Evolutionary conservation across 2,888 invertebrate species (phyloP), one percentile per base, ranked within the genome.

Genomic region (Brenthis ino): DNA sequence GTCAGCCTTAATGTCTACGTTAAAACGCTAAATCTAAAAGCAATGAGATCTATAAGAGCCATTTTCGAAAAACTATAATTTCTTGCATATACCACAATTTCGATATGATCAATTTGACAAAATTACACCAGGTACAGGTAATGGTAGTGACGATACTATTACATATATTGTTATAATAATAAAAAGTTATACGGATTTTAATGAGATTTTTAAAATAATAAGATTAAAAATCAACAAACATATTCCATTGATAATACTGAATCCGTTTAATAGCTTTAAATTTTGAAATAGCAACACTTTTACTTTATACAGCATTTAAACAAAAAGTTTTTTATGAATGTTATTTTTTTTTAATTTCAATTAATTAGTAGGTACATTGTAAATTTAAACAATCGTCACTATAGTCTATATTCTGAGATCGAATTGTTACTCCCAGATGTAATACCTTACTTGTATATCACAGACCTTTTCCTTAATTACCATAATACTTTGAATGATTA

Each of bases 381-480:
- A 57, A 68, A 70, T 57, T 71, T 55, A 54, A 64, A 67, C 68
- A 54, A 71, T 53, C 68, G 57, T 58, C 68, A 68, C 28, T 65
- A 53, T 51, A 53, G 20, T 47, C 68, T 85, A 86, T 84, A 85
- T 82, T 82, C 85, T 88, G 91, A 93, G 91, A 91, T 92, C 89
- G 78, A 76, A 81, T 79, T 77, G 82, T 78, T 77, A 84, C 87
- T 85, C 87, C 89, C 89, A 87, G 90, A 86, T 86, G 82, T 83
- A 80, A 78, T 61, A 64, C 80, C 87, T 89, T 88, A 90, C 84
- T 84, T 77, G 84, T 84, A 85, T 91, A 91, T 91, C 91, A 92
- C 91, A 91, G 91, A 86, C 88, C 85, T 86, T 88, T 88, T 84
- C 82, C 86, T 90, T 87, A 85, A 85, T 79, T 86, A 89, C 81